Conservation (phyloP, 2,113 vertebrate species). For the Antechinus stuartii region DNA sequence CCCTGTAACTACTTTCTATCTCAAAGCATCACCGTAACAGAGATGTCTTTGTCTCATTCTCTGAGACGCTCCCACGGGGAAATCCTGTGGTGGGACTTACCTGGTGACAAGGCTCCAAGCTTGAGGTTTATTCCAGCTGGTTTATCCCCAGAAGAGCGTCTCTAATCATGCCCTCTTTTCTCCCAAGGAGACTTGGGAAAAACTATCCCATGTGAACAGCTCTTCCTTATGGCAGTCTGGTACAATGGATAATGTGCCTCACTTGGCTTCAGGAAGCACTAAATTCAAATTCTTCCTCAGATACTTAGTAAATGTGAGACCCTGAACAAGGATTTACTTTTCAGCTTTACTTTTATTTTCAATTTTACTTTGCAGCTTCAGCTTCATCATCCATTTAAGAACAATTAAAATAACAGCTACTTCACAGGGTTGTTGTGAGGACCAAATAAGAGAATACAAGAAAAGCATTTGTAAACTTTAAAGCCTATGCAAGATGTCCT, state of each 20-base stretch:
- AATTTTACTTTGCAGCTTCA: too few species aligned
- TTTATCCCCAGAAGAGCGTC: not conserved
- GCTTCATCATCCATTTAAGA: too few species aligned
- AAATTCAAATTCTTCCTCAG: not conserved
- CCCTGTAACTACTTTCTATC: not conserved
- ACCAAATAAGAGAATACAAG: too few species aligned
- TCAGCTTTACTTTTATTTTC: too few species aligned
- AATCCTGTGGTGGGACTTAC: not conserved
- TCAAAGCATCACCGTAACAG: accelerated
- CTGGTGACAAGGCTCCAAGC: not conserved
- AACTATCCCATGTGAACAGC: not conserved
- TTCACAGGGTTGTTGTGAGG: too few species aligned
- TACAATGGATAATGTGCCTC: not conserved
- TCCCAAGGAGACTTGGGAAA: not conserved
- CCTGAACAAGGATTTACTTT: conserved; percentile 19
- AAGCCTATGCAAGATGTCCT: too few species aligned
- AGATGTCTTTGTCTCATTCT: not conserved
- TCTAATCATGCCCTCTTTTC: not conserved
- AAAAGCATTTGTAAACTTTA: too few species aligned
- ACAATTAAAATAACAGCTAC: too few species aligned
- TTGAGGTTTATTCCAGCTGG: conserved; percentile 7
- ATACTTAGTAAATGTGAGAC: not conserved
- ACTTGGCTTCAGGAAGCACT: not conserved
- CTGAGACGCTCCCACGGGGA: not conserved
- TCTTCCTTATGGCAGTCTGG: not conserved